Percentiles rank a stretch among this genome's conserved stretches.
Conservation (phyloP, 1,140 invertebrate genomes). For the Ostrea edulis region DNA sequence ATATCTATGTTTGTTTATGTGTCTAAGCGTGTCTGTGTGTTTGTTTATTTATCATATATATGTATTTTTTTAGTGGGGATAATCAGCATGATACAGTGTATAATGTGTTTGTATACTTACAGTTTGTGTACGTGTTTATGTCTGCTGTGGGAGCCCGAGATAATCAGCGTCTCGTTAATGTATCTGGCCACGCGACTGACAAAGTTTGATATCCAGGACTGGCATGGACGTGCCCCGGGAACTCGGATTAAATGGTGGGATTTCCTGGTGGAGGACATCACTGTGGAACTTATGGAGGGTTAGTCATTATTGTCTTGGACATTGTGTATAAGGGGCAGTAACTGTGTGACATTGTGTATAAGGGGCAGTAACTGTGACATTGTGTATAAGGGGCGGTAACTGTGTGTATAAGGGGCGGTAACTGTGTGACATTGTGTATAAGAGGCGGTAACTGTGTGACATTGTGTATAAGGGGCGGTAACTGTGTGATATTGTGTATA, state of each 20-base stretch:
- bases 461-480: neutral
- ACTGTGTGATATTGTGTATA: neutral
- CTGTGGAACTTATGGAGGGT: slow-evolving; percentile 95
- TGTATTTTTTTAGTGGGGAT: too few relatives aligned
- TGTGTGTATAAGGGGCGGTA: too few relatives aligned
- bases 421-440: too few relatives aligned
- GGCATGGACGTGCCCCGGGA: slow-evolving; percentile 87
- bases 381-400: neutral
- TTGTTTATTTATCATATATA: too few relatives aligned
- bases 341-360: neutral
- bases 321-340: neutral
- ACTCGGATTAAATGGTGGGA: slow-evolving; percentile 96
- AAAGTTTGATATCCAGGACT: slow-evolving; percentile 93
- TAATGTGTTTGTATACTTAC: slow-evolving; percentile 62
- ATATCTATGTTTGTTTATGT: too few relatives aligned
- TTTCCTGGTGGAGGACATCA: slow-evolving; percentile 97
- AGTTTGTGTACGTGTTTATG: slow-evolving; percentile 97
- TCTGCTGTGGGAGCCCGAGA: slow-evolving; percentile 99
- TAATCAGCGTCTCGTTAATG: slow-evolving; percentile 98
- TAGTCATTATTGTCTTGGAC: slow-evolving; percentile 43
- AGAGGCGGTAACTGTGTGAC: neutral
- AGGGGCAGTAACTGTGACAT: neutral
- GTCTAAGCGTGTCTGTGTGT: too few relatives aligned
- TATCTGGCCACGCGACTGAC: slow-evolving; percentile 92
- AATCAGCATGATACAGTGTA: neutral